Conservation (phyloP, 2,888 invertebrate genomes). For the Sympetrum striolatum region DNA sequence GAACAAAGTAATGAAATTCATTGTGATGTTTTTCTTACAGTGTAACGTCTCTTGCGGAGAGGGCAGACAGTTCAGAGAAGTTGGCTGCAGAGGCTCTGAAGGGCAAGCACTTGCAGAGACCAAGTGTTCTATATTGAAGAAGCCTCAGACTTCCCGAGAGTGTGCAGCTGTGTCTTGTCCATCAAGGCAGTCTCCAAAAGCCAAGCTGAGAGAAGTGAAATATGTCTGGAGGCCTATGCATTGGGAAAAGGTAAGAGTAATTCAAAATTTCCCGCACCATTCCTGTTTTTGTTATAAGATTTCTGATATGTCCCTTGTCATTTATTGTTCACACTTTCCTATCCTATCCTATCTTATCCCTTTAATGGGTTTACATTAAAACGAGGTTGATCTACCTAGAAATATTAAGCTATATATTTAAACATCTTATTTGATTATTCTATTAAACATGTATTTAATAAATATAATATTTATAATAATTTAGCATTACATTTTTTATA, state of each 20-base stretch:
- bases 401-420: no score
- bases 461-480: no score
- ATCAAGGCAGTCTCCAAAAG: not conserved
- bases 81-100: conserved; percentile 39
- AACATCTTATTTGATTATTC: no score
- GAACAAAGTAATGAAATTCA: no score
- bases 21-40: conserved; percentile 6
- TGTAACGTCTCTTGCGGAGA: conserved; percentile 47
- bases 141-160: not conserved
- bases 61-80: conserved; percentile 39
- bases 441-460: no score
- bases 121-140: not conserved
- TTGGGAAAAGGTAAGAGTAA: conserved; percentile 10
- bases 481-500: no score
- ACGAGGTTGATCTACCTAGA: no score
- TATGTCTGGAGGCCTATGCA: not conserved
- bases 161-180: not conserved
- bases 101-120: not conserved
- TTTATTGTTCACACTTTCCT: no score
- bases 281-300: not conserved
- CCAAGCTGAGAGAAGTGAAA: not conserved
- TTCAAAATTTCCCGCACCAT: not conserved
- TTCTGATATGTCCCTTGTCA: not conserved
- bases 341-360: no score
- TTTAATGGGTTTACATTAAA: no score